Evolutionary conservation across 2,113 vertebrate genomes (phyloP).

Genomic region (Dolichallabes microphthalmus): DNA sequence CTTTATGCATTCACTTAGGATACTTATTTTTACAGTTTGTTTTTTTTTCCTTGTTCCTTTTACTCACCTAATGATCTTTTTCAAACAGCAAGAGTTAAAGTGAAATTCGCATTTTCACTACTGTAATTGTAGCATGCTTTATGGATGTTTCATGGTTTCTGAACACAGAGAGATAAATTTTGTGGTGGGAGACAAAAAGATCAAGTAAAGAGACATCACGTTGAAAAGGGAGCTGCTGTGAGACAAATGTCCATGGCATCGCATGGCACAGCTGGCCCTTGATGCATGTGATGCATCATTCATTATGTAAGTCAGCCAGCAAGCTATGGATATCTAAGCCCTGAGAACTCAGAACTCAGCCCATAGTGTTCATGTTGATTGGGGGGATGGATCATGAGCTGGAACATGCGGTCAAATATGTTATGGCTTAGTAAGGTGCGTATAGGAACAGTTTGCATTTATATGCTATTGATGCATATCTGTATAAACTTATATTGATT

Average conservation of each 20-base stretch:
- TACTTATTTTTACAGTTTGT: slow-evolving; percentile 10
- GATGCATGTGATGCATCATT: slow-evolving; percentile 23
- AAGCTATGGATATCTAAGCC: background rate
- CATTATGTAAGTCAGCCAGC: slow-evolving; percentile 35
- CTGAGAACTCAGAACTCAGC: background rate
- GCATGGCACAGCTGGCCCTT: slow-evolving; percentile 31
- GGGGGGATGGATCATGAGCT: background rate
- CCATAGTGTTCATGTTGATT: background rate
- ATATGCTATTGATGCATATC: background rate
- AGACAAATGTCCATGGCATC: slow-evolving; percentile 20
- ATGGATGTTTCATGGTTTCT: slow-evolving; percentile 20
- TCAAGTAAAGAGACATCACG: slow-evolving; percentile 20
- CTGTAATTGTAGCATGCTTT: background rate
- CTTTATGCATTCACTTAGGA: background rate
- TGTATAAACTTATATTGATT: background rate
- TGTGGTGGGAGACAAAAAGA: slow-evolving; percentile 4
- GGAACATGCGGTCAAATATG: background rate
- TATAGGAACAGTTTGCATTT: background rate
- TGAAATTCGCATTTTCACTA: background rate
- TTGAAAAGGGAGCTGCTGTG: slow-evolving; percentile 1
- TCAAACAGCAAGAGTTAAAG: background rate
- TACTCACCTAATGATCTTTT: background rate
- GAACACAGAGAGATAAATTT: slow-evolving; percentile 27
- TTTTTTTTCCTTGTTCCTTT: background rate
- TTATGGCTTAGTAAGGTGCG: background rate